Evolutionary conservation across 2,797 vertebrate species (phyloP), one percentile per base, ranked within the genome.

Genomic region (Furcifer pardalis): DNA sequence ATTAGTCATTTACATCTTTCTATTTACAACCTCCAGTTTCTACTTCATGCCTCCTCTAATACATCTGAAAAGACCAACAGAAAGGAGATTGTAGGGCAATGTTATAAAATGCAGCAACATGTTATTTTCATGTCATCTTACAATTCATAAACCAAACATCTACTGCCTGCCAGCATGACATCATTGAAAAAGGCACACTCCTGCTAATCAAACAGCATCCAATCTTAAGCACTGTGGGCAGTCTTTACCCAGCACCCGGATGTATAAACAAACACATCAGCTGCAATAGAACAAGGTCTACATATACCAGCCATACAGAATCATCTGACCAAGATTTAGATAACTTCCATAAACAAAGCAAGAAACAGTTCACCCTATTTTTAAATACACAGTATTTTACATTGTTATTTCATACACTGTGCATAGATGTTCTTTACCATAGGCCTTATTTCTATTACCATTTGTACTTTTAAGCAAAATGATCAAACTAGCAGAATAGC

Each of bases 221-320:
- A 89, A 88, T 84, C 73, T 40, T 37, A 30, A 65, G 15, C 30
- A 15, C 5, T 35, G 69, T 27, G 71, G 81, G 69, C 32, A 2
- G 66, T 59, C 79, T 27, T 86, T 77, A 62, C 78, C 78, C 80
- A 79, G 60, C 52, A 79, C 97, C 97, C 96, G 97, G 96, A 97
- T 97, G 97, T 97, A 96, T 97, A 97, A 97, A 97, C 97, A 97
- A 98, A 86, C 90, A 88, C 88, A 89, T 93, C 91, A 86, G 42
- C 44, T 84, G 74, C 73, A 60, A 73, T 2, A 2, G 44, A 73
- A 46, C 23, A 17, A 65, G 63, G 65, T 25, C 25, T 27, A 32
- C 65, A 71, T 32, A 52, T 2, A 49, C 17, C 37, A 40, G 65
- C 49, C 19, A 56, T 46, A 44, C 25, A 27, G 6, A 17, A 52